Evolutionary conservation across 2,888 invertebrate species (phyloP).

Genomic region (Eilema griseolum): DNA sequence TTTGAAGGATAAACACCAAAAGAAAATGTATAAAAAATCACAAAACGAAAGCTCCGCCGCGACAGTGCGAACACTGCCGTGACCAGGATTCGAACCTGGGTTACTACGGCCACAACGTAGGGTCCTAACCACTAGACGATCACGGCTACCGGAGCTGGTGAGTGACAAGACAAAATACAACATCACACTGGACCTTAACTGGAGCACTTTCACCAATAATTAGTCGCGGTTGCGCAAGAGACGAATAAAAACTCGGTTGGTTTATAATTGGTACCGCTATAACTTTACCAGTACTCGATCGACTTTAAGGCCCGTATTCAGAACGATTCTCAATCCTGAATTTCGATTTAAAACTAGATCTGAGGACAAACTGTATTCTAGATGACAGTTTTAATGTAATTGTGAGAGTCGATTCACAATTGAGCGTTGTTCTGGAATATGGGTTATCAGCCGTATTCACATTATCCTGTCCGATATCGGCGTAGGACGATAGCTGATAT

Average conservation of each 20-base stretch:
- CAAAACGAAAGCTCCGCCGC: slow-evolving; percentile 44
- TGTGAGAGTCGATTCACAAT: too few species aligned
- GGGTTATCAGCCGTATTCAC: too few species aligned
- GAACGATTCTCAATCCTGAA: too few species aligned
- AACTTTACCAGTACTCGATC: too few species aligned
- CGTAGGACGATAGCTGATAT: too few species aligned
- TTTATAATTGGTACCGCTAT: neutral
- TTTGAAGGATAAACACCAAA: neutral
- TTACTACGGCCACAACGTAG: slow-evolving; percentile 93
- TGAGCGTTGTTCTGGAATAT: too few species aligned
- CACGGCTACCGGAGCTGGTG: slow-evolving; percentile 64
- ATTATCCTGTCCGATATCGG: too few species aligned
- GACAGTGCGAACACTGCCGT: slow-evolving; percentile 79
- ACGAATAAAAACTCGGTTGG: slow-evolving; percentile 9
- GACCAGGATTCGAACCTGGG: slow-evolving; percentile 91
- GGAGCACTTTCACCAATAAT: slow-evolving; percentile 12
- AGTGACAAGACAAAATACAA: neutral
- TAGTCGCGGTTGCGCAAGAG: slow-evolving; percentile 8
- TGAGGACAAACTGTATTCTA: too few species aligned
- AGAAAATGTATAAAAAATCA: neutral
- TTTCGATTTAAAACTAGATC: too few species aligned
- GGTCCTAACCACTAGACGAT: slow-evolving; percentile 88
- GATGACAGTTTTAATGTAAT: too few species aligned
- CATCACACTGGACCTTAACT: neutral
- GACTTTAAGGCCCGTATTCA: too few species aligned